Evolutionary conservation across 2,888 invertebrate genomes (phyloP).

Genomic region (Marasmarcha lunaedactyla): DNA sequence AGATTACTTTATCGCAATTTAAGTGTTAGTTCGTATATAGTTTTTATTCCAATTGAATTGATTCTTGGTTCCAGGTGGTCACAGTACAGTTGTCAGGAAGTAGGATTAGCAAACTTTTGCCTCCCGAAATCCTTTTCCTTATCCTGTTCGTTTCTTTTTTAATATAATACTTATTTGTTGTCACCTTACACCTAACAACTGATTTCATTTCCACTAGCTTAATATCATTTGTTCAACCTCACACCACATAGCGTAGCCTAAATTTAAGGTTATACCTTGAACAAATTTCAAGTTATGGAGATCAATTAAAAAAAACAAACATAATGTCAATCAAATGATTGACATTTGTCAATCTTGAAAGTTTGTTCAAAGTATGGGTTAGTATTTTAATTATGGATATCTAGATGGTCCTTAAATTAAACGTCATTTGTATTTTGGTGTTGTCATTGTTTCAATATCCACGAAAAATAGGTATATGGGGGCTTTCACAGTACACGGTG

Average conservation of each 20-base stretch:
- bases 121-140: background rate
- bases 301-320: background rate
- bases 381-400: slow-evolving; percentile 15
- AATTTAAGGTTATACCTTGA: slow-evolving; percentile 23
- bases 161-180: slow-evolving; percentile 4
- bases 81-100: slow-evolving; percentile 4
- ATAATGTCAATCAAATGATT: background rate
- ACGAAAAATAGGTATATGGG: slow-evolving; percentile 44
- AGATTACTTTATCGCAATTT: slow-evolving; percentile 22
- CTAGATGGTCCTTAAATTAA: slow-evolving; percentile 21
- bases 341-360: background rate
- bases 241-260: slow-evolving; percentile 47
- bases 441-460: slow-evolving; percentile 53
- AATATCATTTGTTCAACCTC: slow-evolving; percentile 35
- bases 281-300: slow-evolving; percentile 18
- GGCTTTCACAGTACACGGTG: slow-evolving; percentile 60
- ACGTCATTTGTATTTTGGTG: slow-evolving; percentile 53
- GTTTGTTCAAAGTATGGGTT: slow-evolving; percentile 9
- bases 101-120: background rate
- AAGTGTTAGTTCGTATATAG: slow-evolving; percentile 30
- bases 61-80: too few species aligned
- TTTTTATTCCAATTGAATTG: slow-evolving; percentile 26
- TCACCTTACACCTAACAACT: slow-evolving; percentile 28
- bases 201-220: slow-evolving; percentile 33
- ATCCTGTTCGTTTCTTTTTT: background rate